Evolutionary conservation across 2,797 vertebrate species (phyloP).

Genomic region (Halcyon chelicuti): DNA sequence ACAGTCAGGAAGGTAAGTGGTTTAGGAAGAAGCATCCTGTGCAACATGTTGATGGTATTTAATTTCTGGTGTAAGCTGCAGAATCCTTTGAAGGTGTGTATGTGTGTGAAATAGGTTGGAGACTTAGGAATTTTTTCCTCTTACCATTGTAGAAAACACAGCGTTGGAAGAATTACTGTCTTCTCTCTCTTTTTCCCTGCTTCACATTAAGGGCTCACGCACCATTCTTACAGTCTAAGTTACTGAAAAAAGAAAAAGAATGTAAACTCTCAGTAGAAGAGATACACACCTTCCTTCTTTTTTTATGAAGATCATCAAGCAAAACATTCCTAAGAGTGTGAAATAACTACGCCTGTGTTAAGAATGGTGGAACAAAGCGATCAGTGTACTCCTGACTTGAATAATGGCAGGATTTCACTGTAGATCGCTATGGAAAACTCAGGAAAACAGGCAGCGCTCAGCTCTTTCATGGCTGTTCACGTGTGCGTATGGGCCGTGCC

Average conservation of each 20-base stretch:
- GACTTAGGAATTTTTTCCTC: not conserved
- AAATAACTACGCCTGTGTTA: constrained; percentile 14
- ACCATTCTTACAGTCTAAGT: not conserved
- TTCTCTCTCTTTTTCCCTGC: not conserved
- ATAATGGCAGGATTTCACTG: constrained; percentile 46
- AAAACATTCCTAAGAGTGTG: not conserved
- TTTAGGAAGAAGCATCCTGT: not conserved
- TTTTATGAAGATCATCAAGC: not conserved
- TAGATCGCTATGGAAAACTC: constrained; percentile 28
- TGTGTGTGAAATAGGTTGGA: not conserved
- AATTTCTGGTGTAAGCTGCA: not conserved
- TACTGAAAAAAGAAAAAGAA: not conserved
- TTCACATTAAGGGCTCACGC: not conserved
- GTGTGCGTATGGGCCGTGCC: not conserved
- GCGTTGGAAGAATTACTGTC: not conserved
- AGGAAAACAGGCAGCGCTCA: not conserved
- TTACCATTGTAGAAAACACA: not conserved
- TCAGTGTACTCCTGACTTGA: not conserved
- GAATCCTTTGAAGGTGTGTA: not conserved
- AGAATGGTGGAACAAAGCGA: constrained; percentile 3
- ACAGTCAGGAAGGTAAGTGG: constrained; percentile 1
- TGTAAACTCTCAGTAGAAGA: not conserved
- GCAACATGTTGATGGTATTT: not conserved
- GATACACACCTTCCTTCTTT: not conserved
- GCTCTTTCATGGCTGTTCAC: constrained; percentile 12